phyloP scores from a whole-genome alignment of 2,797 vertebrate genomes.

The Sphenopsis melanotis region DNA sequence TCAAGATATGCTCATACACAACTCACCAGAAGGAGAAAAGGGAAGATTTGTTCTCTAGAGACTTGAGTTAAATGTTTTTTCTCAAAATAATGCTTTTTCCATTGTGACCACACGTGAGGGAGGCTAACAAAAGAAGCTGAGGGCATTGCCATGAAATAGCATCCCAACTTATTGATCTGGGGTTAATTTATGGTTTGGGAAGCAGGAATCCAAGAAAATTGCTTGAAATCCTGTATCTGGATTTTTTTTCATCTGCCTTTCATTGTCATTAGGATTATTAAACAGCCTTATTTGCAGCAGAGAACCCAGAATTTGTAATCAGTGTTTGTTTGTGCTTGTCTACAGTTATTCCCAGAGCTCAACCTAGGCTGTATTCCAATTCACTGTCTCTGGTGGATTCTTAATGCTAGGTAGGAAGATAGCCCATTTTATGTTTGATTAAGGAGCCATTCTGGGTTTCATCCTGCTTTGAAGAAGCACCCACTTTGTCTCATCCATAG shows the following conservation, averaged over 20 bases:
- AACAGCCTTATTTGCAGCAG: constrained; percentile 11
- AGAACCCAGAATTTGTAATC: not conserved
- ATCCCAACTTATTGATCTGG: constrained; percentile 32
- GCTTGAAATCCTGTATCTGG: constrained; percentile 22
- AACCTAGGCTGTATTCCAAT: not conserved
- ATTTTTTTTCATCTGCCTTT: constrained; percentile 5
- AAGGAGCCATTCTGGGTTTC: not conserved
- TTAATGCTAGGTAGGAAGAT: not conserved
- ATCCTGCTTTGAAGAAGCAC: not conserved
- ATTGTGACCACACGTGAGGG: not conserved
- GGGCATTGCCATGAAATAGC: constrained; percentile 17
- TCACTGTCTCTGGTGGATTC: not conserved
- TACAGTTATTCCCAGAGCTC: not conserved
- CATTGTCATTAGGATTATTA: constrained; percentile 20
- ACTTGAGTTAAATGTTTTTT: constrained; percentile 26
- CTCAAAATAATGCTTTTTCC: constrained; percentile 1
- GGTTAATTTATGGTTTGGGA: constrained; percentile 56
- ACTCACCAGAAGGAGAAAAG: not conserved
- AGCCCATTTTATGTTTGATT: not conserved
- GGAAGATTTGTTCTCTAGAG: not conserved
- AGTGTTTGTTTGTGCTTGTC: constrained; percentile 11
- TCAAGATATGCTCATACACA: constrained; percentile 1
- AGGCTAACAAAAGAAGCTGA: constrained; percentile 35
- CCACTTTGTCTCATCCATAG: not conserved
- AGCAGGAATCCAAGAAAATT: constrained; percentile 28